These are phyloP conservation scores for Silvanus unidentatus DNA, from an alignment of 2,888 invertebrate genomes.

Conservation along the genomic window DNA sequence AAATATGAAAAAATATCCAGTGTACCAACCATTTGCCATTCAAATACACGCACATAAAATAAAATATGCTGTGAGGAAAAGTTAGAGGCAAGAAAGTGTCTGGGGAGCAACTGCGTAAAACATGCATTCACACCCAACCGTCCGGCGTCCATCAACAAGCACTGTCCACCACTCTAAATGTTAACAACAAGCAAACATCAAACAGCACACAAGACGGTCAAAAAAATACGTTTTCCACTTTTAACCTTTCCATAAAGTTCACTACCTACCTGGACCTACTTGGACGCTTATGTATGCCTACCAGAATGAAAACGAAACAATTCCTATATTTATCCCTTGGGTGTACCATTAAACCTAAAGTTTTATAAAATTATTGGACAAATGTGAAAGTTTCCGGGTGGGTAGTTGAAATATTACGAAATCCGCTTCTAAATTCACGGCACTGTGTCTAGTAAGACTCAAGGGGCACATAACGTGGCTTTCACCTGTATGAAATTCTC, in stretches of 20 bases:
- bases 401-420: slow-evolving; percentile 8
- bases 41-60: slow-evolving; percentile 7
- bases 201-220: neutral
- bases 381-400: slow-evolving; percentile 22
- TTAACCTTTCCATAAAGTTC: slow-evolving; percentile 8
- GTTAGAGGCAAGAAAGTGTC: neutral
- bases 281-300: no score
- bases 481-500: slow-evolving; percentile 3
- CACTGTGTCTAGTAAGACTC: neutral
- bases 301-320: slow-evolving; percentile 5
- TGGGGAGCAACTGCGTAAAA: slow-evolving; percentile 3
- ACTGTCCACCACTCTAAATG: slow-evolving; percentile 7
- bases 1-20: neutral
- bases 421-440: slow-evolving; percentile 10
- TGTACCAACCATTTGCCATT: neutral
- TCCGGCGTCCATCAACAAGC: no score
- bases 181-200: slow-evolving; percentile 5
- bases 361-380: slow-evolving; percentile 27
- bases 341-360: slow-evolving; percentile 13
- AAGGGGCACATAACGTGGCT: slow-evolving; percentile 3
- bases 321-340: slow-evolving; percentile 7
- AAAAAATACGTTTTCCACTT: neutral
- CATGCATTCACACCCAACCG: neutral
- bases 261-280: neutral
- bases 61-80: slow-evolving; percentile 7